Evolutionary conservation across 2,888 invertebrate species (phyloP).

Genomic region (Macropis europaea): DNA sequence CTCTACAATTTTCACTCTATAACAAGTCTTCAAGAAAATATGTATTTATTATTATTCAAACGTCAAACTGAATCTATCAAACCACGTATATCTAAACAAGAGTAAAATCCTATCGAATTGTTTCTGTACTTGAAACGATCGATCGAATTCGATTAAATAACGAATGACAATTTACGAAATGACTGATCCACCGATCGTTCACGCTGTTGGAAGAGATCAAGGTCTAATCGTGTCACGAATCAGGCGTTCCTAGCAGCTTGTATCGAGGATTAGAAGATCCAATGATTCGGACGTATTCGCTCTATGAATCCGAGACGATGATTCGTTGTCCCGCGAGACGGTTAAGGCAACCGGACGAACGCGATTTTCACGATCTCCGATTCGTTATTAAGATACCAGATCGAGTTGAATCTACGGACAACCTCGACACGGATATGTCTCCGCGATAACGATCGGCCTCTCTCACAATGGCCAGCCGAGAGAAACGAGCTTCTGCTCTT

Average conservation of each 20-base stretch:
- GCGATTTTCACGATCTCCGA: conserved; percentile 38
- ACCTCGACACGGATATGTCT: conserved; percentile 60
- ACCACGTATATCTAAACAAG: too few species aligned
- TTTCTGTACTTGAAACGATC: too few species aligned
- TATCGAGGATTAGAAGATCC: not conserved
- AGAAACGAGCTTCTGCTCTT: conserved; percentile 58
- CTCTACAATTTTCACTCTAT: too few species aligned
- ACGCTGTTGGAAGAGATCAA: too few species aligned
- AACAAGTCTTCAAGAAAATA: too few species aligned
- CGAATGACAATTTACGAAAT: not conserved
- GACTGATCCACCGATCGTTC: not conserved
- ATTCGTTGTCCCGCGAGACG: conserved; percentile 4
- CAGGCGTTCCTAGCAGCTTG: not conserved
- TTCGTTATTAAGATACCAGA: conserved; percentile 68
- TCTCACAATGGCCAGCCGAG: conserved; percentile 56
- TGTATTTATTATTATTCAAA: too few species aligned
- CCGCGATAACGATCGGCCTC: conserved; percentile 66
- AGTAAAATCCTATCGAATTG: too few species aligned
- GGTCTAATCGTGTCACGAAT: not conserved
- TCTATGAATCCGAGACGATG: not conserved
- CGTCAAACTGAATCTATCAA: too few species aligned
- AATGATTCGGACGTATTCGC: not conserved
- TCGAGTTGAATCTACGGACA: conserved; percentile 57
- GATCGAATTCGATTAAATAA: too few species aligned
- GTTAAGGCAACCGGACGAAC: not conserved